phyloP scores from a whole-genome alignment of 2,888 invertebrate species.

The Teleiodes luculella region DNA sequence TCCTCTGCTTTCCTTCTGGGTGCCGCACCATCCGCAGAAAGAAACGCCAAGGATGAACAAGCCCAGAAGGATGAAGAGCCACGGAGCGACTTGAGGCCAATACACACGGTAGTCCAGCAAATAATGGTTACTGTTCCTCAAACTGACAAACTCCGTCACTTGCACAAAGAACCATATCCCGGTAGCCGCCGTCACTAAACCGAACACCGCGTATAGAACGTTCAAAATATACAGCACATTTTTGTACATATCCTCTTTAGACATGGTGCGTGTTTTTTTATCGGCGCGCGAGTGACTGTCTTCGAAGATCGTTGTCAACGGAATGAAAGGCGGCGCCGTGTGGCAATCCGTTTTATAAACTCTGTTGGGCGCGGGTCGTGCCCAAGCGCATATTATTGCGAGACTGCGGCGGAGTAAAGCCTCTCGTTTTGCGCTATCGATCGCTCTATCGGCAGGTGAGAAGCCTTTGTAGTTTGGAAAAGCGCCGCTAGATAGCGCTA shows the following conservation, averaged over 20 bases:
- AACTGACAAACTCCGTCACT: slow-evolving; percentile 59
- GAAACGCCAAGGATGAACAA: slow-evolving; percentile 62
- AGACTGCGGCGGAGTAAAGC: background rate
- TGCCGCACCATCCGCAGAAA: slow-evolving; percentile 69
- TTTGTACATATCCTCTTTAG: slow-evolving; percentile 65
- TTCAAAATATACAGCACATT: slow-evolving; percentile 64
- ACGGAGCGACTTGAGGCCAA: slow-evolving; percentile 74
- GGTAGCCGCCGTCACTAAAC: slow-evolving; percentile 62
- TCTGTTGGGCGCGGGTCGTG: slow-evolving; percentile 32
- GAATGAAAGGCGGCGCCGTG: slow-evolving; percentile 58
- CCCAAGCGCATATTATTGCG: no score
- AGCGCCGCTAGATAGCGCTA: slow-evolving; percentile 5
- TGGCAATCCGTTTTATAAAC: slow-evolving; percentile 65
- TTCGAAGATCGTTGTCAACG: slow-evolving; percentile 48
- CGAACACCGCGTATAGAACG: slow-evolving; percentile 66
- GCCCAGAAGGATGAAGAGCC: slow-evolving; percentile 68
- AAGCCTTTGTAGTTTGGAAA: slow-evolving; percentile 1
- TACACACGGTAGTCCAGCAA: slow-evolving; percentile 68
- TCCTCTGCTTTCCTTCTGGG: slow-evolving; percentile 61
- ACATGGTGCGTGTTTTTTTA: slow-evolving; percentile 40
- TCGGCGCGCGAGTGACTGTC: slow-evolving; percentile 40
- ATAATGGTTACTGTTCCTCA: slow-evolving; percentile 70
- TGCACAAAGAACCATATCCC: slow-evolving; percentile 75
- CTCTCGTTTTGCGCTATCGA: background rate
- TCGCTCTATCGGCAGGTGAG: background rate